Base-by-base conservation (phyloP, 1,140 invertebrate genomes). In the Holcopasites calliopsidis region DNA sequence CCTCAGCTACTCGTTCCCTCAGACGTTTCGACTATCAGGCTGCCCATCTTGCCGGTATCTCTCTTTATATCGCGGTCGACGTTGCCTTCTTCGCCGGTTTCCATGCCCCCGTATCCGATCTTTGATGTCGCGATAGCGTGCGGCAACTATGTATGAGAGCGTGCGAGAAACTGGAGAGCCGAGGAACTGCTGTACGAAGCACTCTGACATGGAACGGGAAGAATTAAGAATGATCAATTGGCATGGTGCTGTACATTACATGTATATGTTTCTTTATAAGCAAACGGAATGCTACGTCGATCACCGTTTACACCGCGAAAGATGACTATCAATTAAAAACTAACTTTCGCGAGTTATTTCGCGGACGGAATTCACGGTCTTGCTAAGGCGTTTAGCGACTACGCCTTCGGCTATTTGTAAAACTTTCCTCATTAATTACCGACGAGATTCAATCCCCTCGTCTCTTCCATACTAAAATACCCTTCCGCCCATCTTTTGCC, bases 341-440 rank as follows among this genome's bases (percentile, higher is more conserved):
- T 82, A 76, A 77, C 69, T 78, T 74, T 76, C 79, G 60, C 57
- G 47, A 72, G 73, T 80, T 82, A 83, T 77, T 71, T 72, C 65
- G 77, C 62, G 75, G 68, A 84, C 81, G 74, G 79, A 65, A 85
- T 85, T 83, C 85, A 83, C 81, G 79, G 80, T 79, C 77, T 70
- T 64, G 64, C 77, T 76, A 84, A 82, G 77, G 78, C 81, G 79
- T 84, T 84, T 85, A 85, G 82, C 77, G 78, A 86, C 82, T 82
- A 58, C 69, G 87, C 86, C 86, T 75, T 78, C 64, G 85, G 85
- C 85, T 88, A 86, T 88, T 88, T 88, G 87, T 87, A 87, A 88
- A 88, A 88, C 86, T 88, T 88, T 88, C 83, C 87, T 88, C 87
- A 88, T 88, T 88, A 88, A 88, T 88, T 88, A 88, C 83, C 79